Evolutionary conservation across 1,140 invertebrate genomes (phyloP), one percentile per base, ranked within the genome.

Genomic region (Drosophila mojavensis): DNA sequence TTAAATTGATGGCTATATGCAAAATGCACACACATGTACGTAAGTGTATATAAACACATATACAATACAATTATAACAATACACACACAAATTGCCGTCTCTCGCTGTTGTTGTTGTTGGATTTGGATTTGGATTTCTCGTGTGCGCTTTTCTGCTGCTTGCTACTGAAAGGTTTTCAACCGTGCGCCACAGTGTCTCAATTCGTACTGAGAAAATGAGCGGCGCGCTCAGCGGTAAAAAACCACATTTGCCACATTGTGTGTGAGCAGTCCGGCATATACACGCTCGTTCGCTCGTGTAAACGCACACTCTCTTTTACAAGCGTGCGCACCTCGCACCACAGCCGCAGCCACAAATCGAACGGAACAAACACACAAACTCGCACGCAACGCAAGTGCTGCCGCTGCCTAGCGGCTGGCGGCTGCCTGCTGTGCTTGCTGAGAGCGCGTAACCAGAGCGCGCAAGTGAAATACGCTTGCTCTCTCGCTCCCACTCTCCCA

Each of bases 151-250:
- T 81, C 69, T 79, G 68, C 60, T 71, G 30, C 56, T 79, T 71
- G 20, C 56, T 79, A 74, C 47, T 70, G 48, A 64, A 75, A 54
- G 72, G 53, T 75, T 75, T 78, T 76, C 83, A 86, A 86, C 83
- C 83, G 83, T 80, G 73, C 83, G 81, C 81, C 74, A 88, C 83
- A 88, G 78, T 72, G 83, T 89, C 68, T 86, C 74, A 83, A 83
- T 76, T 83, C 79, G 74, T 78, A 80, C 75, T 84, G 66, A 54
- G 63, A 75, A 60, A 78, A 71, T 75, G 62, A 79, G 79, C 67
- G 67, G 51, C 20, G 28, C 43, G 59, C 53, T 62, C 59, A 43
- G 59, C 66, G 45, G 43, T 69, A 62, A 69, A 39, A 69, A 74
- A 68, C 64, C 71, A 74, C 65, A 62, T 56, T 69, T 41, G 28